Evolutionary conservation across 2,888 invertebrate species (phyloP), one percentile per base, ranked within the genome.

Genomic region (Xestobium rufovillosum): DNA sequence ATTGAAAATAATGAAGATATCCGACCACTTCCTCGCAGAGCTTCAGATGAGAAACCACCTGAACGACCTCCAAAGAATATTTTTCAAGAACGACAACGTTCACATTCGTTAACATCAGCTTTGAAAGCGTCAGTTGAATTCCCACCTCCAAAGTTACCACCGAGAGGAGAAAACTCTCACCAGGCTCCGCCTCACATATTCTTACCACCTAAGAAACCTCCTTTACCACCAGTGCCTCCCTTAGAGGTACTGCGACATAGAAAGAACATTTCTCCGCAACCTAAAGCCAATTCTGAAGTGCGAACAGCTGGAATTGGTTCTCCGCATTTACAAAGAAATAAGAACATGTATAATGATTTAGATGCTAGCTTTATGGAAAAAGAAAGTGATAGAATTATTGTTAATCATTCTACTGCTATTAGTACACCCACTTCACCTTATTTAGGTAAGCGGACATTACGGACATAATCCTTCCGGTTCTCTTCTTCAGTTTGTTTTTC

Each of bases 181-280:
- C 61, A 60, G 42, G 58, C 60, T 3, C 61, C 76, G 1, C 70
- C 75, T 1, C 75, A 75, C 28, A 48, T 76, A 25, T 60, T 73
- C 34, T 52, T 77, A 50, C 77, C 79, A 14, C 81, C 81, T 6
- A 80, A 80, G 56, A 83, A 82, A 61, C 82, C 82, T 23, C 81
- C 82, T 15, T 59, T 83, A 51, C 82, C 83, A 40, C 81, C 82
- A 12, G 75, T 80, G 27, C 77, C 80, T 4, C 76, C 76, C 40
- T 66, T 76, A 48, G 77, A 78, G 58, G 71, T 74, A 4, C 56
- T 76, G 48, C 65, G 77, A 52, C 65, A 74, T 53, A 74, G 75
- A 56, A 73, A 67, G 45, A 64, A 67, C 39, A 46, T 45, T 13
- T 41, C 45, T 9, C 51, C 50, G 15, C 57, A 55, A 37, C 48